Evolutionary conservation across 2,888 invertebrate species (phyloP), one percentile per base, ranked within the genome.

Genomic region (Congeria kusceri): DNA sequence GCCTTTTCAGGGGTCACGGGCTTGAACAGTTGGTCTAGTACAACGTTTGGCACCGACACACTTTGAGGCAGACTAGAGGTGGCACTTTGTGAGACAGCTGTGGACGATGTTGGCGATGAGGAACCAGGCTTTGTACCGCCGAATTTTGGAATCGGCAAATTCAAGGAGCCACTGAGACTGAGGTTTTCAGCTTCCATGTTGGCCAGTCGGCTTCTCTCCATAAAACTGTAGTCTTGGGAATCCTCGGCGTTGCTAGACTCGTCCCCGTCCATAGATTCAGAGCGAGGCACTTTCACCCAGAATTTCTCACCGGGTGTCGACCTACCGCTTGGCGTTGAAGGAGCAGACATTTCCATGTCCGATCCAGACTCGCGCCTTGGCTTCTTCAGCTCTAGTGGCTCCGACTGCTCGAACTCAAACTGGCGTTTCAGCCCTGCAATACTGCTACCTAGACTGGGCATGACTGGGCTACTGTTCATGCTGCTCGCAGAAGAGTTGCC

Each of bases 91-190:
- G 53, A 25, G 20, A 53, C 23, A 53, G 53, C 53, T 53, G 20
- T 9, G n/a, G 53, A 3, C 20, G 53, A 5, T 39, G 39, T 39
- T 39, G 39, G 39, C 15, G 39, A 11, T 15, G 11, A 39, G 9
- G 39, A 39, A 39, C 39, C 39, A 39, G 39, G 9, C 39, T 39
- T 39, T 39, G 15, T 39, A 39, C 11, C 39, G 39, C 3, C 2
- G 1, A 73, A 53, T 39, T 28, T 68, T 39, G 91, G 89, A 28
- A 91, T 88, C 1, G 90, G 88, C 23, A 92, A 78, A 18, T 79
- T 89, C 18, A 91, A 82, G 1, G 91, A 90, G 62, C 91, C 84
- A 44, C 86, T 88, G 44, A 91, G 80, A 32, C 84, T 86, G 15
- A 89, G 85, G 28, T 80, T 78, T 11, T 56, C 58, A 44, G 78